phyloP scores from a whole-genome alignment of 2,888 invertebrate genomes.

The Rhimphoctona megacephalus region DNA sequence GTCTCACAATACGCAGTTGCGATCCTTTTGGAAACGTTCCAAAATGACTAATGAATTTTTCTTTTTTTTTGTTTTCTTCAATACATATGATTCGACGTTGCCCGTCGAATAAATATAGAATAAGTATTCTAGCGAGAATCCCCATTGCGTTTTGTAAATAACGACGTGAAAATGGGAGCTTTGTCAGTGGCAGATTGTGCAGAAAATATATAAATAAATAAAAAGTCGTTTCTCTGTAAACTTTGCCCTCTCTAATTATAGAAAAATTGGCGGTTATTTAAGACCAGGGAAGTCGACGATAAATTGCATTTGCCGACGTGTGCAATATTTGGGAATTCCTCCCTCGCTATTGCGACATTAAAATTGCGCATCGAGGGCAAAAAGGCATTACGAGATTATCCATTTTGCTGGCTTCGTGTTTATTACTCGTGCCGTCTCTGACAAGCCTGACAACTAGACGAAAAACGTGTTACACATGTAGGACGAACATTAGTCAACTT shows the following conservation, averaged over 20 bases:
- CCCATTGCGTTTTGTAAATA: slow-evolving; percentile 30
- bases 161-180: slow-evolving; percentile 24
- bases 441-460: slow-evolving; percentile 58
- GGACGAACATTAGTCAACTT: slow-evolving; percentile 58
- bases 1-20: not conserved
- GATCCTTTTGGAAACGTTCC: slow-evolving; percentile 17
- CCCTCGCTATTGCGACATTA: slow-evolving; percentile 52
- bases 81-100: not conserved
- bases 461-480: slow-evolving; percentile 49
- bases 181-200: slow-evolving; percentile 10
- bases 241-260: slow-evolving; percentile 58
- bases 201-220: slow-evolving; percentile 1
- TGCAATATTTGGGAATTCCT: slow-evolving; percentile 51
- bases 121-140: slow-evolving; percentile 42
- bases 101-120: slow-evolving; percentile 57
- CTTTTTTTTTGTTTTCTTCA: not conserved
- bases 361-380: slow-evolving; percentile 35
- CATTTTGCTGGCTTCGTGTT: slow-evolving; percentile 47
- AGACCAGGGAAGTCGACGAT: slow-evolving; percentile 33
- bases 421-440: slow-evolving; percentile 25
- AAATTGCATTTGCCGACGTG: slow-evolving; percentile 52
- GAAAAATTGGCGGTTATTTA: slow-evolving; percentile 49
- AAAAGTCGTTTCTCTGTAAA: slow-evolving; percentile 32
- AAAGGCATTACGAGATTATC: slow-evolving; percentile 33
- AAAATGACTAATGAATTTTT: slow-evolving; percentile 9